Evolutionary conservation across 2,888 invertebrate genomes (phyloP).

Genomic region (Marasmarcha lunaedactyla): DNA sequence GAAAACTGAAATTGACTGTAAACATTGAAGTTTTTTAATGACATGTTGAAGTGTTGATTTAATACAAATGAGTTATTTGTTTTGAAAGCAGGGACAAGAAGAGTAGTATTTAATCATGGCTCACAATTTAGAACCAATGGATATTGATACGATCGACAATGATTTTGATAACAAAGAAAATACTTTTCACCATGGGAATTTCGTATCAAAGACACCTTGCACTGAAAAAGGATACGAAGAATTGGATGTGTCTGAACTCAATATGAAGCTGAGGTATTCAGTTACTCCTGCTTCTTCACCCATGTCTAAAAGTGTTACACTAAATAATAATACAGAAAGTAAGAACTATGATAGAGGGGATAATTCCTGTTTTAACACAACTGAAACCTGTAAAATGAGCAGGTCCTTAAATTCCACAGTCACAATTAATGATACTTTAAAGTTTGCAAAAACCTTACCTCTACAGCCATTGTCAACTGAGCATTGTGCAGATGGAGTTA

Average conservation of each 20-base stretch:
- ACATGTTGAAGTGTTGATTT: not conserved
- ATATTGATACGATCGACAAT: slow-evolving; percentile 41
- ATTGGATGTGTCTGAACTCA: slow-evolving; percentile 51
- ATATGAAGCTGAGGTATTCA: slow-evolving; percentile 57
- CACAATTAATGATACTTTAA: slow-evolving; percentile 31
- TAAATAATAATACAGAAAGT: slow-evolving; percentile 31
- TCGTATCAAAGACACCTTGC: slow-evolving; percentile 31
- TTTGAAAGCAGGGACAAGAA: slow-evolving; percentile 8
- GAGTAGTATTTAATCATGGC: slow-evolving; percentile 30
- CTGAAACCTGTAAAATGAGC: slow-evolving; percentile 36
- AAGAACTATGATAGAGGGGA: slow-evolving; percentile 24
- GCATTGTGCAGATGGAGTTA: slow-evolving; percentile 26
- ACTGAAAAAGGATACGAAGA: slow-evolving; percentile 59
- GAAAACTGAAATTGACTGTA: slow-evolving; percentile 53
- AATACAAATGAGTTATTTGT: slow-evolving; percentile 4
- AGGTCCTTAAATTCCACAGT: slow-evolving; percentile 41
- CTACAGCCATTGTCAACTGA: slow-evolving; percentile 35
- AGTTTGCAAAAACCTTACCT: slow-evolving; percentile 37
- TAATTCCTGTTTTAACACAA: slow-evolving; percentile 23
- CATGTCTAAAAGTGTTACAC: slow-evolving; percentile 52
- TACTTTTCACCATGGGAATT: slow-evolving; percentile 43
- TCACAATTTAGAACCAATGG: slow-evolving; percentile 48
- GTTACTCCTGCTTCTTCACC: slow-evolving; percentile 50
- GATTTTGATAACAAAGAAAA: slow-evolving; percentile 62
- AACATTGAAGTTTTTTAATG: slow-evolving; percentile 44